Conservation (phyloP, 2,797 vertebrate genomes). For the Sebastes kiyomatsui region DNA sequence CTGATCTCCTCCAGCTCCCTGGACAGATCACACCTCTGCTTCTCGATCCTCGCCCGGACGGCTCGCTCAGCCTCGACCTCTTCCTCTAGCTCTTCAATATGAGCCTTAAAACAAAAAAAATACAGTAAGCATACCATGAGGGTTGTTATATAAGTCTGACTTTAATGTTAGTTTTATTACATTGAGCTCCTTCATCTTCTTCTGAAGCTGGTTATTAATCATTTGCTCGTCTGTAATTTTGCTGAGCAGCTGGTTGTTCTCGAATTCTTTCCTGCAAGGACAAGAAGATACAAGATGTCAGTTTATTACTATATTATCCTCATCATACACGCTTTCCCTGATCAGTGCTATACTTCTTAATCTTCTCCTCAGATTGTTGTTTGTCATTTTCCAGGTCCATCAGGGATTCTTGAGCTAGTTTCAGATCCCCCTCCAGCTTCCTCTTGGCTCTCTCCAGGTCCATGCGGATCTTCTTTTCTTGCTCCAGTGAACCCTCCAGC, state of each 20-base stretch:
- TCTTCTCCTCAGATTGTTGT: constrained; percentile 85
- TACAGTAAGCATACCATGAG: accelerated
- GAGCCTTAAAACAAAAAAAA: constrained; percentile 75
- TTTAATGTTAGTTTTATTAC: constrained; percentile 45
- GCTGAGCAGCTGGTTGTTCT: constrained; percentile 83
- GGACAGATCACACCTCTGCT: constrained; percentile 82
- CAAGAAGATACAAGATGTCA: neutral
- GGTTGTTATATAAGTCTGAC: too few species aligned
- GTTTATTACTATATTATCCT: neutral
- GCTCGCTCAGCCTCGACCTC: constrained; percentile 86
- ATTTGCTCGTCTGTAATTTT: constrained; percentile 85
- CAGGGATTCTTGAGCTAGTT: constrained; percentile 85
- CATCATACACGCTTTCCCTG: neutral
- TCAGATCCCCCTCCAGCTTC: constrained; percentile 88
- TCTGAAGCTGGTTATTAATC: constrained; percentile 72
- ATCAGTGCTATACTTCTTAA: constrained; percentile 81
- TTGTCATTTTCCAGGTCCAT: constrained; percentile 87
- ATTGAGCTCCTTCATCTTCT: constrained; percentile 84
- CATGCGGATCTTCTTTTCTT: constrained; percentile 86
- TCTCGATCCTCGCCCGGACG: constrained; percentile 82
- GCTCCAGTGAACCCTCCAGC: constrained; percentile 86
- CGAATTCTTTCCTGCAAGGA: constrained; percentile 86
- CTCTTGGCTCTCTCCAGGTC: constrained; percentile 86
- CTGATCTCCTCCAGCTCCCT: constrained; percentile 90
- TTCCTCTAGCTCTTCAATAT: constrained; percentile 87